Conservation (phyloP, 1,140 invertebrate species). For the Hypothenemus hampei region DNA sequence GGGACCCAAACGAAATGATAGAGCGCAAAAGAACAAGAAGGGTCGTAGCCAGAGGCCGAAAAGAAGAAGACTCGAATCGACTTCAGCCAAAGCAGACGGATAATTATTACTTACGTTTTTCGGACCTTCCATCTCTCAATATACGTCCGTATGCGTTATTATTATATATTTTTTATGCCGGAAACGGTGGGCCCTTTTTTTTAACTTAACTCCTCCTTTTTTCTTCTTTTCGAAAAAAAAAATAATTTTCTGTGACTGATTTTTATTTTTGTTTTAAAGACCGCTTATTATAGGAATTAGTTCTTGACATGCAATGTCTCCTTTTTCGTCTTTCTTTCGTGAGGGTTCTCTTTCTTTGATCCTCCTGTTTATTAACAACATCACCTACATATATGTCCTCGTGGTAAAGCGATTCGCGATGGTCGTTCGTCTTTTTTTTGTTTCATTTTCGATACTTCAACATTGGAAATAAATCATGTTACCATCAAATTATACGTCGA, state of each 20-base stretch:
- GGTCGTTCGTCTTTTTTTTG: slow-evolving; percentile 12
- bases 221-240: too few relatives aligned
- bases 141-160: slow-evolving; percentile 31
- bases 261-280: slow-evolving; percentile 25
- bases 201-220: too few relatives aligned
- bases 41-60: slow-evolving; percentile 30
- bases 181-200: slow-evolving; percentile 34
- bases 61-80: slow-evolving; percentile 19
- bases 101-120: slow-evolving; percentile 39
- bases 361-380: too few relatives aligned
- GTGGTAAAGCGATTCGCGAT: slow-evolving; percentile 13
- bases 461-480: slow-evolving; percentile 25
- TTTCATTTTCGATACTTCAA: too few relatives aligned
- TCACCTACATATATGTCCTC: too few relatives aligned
- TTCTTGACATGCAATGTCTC: too few relatives aligned
- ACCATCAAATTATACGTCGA: slow-evolving; percentile 26
- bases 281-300: too few relatives aligned
- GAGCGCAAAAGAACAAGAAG: slow-evolving; percentile 33
- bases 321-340: too few relatives aligned
- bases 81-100: slow-evolving; percentile 36
- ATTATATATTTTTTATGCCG: slow-evolving; percentile 42
- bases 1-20: slow-evolving; percentile 34
- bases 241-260: slow-evolving; percentile 31
- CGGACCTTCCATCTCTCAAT: slow-evolving; percentile 30
- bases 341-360: too few relatives aligned